These are phyloP conservation scores for Tryphoninae sp. DNA, from an alignment of 2,888 invertebrate species.

Conservation along the genomic window DNA sequence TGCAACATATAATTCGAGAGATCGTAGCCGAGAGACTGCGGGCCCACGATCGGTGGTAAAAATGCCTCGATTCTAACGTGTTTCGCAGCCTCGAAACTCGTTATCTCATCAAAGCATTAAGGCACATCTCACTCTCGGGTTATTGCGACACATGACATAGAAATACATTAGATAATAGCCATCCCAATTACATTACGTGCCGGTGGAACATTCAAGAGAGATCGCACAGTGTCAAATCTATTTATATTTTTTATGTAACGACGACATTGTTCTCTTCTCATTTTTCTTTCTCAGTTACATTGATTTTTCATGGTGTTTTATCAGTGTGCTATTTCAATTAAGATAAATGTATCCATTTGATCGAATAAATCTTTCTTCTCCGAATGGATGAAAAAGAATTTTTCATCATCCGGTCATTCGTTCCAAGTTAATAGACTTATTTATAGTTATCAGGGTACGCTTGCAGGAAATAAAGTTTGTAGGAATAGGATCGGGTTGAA, in stretches of 20 bases:
- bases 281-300: conserved; percentile 48
- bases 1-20: neutral
- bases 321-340: conserved; percentile 7
- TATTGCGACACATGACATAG: conserved; percentile 64
- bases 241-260: conserved; percentile 68
- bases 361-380: too few species aligned
- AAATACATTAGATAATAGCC: conserved; percentile 65
- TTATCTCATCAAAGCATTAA: conserved; percentile 66
- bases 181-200: conserved; percentile 62
- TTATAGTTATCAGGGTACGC: too few species aligned
- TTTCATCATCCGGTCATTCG: too few species aligned
- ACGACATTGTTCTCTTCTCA: conserved; percentile 57
- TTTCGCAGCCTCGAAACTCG: conserved; percentile 52
- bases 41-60: conserved; percentile 13
- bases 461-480: too few species aligned
- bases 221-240: conserved; percentile 70
- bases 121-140: conserved; percentile 57
- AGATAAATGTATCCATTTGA: too few species aligned
- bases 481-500: too few species aligned
- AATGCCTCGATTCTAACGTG: conserved; percentile 38
- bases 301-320: conserved; percentile 20
- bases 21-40: neutral
- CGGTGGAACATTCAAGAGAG: conserved; percentile 63
- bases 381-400: too few species aligned
- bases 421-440: too few species aligned